Evolutionary conservation across 2,113 vertebrate genomes (phyloP).

Genomic region (Nothocercus julius): DNA sequence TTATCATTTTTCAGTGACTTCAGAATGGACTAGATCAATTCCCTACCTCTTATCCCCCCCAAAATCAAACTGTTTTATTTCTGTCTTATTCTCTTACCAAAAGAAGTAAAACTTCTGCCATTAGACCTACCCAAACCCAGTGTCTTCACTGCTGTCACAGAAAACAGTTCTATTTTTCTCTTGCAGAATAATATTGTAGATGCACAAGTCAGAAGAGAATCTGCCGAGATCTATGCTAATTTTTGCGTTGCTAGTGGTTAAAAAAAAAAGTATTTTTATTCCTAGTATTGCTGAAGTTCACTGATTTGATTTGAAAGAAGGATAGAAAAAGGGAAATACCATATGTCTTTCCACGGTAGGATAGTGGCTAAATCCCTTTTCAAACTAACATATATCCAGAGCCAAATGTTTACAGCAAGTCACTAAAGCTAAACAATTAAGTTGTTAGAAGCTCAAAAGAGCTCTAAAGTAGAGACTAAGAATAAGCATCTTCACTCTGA

Average conservation of each 20-base stretch:
- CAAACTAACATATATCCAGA: not conserved
- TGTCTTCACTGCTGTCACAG: not conserved
- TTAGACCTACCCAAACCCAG: not conserved
- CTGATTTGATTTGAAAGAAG: not conserved
- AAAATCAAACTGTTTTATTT: not conserved
- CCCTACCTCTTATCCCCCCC: not conserved
- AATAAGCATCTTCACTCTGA: not conserved
- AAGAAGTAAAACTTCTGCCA: not conserved
- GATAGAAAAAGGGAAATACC: not conserved
- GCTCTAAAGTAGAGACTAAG: not conserved
- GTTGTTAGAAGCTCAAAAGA: not conserved
- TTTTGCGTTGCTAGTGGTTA: not conserved
- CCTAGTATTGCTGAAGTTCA: not conserved
- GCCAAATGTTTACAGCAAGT: not conserved
- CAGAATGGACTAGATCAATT: not conserved
- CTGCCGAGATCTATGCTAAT: not conserved
- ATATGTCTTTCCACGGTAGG: not conserved
- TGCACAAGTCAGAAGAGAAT: not conserved
- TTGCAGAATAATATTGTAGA: not conserved
- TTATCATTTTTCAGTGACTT: not conserved
- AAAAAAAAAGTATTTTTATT: not conserved
- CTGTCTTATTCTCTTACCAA: rapidly evolving
- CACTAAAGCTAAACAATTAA: not conserved
- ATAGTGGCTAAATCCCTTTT: not conserved
- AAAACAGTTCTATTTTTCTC: not conserved